These are phyloP conservation scores for Campylomormyrus numenius DNA, from an alignment of 2,113 vertebrate genomes.

Conservation along the genomic window DNA sequence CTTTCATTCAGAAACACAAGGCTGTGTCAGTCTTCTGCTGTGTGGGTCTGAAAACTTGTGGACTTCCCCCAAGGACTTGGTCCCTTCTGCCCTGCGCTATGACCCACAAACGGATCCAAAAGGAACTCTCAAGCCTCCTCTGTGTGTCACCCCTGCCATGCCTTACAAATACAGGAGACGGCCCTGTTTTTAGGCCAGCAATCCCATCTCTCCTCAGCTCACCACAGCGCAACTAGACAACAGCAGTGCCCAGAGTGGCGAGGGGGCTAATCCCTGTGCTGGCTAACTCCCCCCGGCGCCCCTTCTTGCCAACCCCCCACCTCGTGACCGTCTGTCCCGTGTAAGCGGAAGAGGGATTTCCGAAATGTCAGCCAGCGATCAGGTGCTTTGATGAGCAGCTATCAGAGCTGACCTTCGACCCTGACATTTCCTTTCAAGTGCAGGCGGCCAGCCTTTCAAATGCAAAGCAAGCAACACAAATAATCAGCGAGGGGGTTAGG, in stretches of 20 bases:
- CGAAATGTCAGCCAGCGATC: slow-evolving; percentile 38
- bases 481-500: background rate
- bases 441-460: slow-evolving; percentile 38
- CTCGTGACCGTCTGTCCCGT: slow-evolving; percentile 10
- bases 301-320: background rate
- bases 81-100: background rate
- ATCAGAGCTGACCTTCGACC: slow-evolving; percentile 40
- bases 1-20: background rate
- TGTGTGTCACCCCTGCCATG: background rate
- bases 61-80: background rate
- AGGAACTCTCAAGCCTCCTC: background rate
- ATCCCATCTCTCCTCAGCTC: background rate
- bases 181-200: background rate
- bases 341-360: background rate
- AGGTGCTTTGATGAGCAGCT: slow-evolving; percentile 33
- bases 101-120: background rate
- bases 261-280: slow-evolving; percentile 23
- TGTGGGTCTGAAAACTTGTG: background rate
- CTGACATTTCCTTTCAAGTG: slow-evolving; percentile 58
- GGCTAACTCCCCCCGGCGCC: background rate
- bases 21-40: background rate
- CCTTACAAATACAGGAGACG: background rate
- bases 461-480: slow-evolving; percentile 34
- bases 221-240: background rate
- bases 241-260: background rate